Percentiles rank a stretch among this genome's conserved stretches.
These are phyloP conservation scores for Arrhamphus sclerolepis DNA, from an alignment of 2,797 vertebrate species.

Conservation along the genomic window DNA sequence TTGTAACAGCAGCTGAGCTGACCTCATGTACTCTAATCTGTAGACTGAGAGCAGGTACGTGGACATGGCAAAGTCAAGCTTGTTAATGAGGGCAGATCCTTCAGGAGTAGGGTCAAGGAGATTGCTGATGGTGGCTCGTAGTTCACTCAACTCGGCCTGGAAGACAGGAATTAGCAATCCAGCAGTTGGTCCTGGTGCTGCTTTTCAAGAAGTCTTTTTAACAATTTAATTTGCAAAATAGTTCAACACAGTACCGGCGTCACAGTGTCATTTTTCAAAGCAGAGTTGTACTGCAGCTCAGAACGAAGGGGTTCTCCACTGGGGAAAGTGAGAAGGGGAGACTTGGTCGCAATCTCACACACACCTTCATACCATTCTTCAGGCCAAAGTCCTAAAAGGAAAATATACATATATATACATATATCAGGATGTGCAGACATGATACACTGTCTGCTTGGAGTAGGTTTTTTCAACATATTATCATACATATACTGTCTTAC, in stretches of 20 bases:
- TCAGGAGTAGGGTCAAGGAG: slow-evolving; percentile 92
- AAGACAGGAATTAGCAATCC: slow-evolving; percentile 10
- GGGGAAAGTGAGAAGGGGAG: slow-evolving; percentile 94
- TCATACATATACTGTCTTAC: not conserved
- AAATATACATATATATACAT: not conserved
- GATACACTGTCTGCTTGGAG: not conserved
- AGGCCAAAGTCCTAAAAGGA: slow-evolving; percentile 91
- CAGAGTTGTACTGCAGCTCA: slow-evolving; percentile 96
- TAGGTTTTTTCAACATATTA: not conserved
- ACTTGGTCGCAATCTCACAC: slow-evolving; percentile 96
- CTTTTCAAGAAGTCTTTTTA: not conserved
- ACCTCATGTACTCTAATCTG: slow-evolving; percentile 97
- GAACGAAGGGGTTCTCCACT: slow-evolving; percentile 96
- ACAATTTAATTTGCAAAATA: not conserved
- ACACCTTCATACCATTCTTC: slow-evolving; percentile 99
- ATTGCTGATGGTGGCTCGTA: slow-evolving; percentile 92
- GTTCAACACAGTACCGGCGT: slow-evolving; percentile 81
- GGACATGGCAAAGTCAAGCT: slow-evolving; percentile 97
- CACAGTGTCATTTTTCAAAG: slow-evolving; percentile 96
- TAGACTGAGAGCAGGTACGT: slow-evolving; percentile 97
- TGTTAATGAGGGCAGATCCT: slow-evolving; percentile 92
- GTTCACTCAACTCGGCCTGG: slow-evolving; percentile 92
- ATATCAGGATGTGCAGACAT: not conserved
- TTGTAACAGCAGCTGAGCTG: not conserved
- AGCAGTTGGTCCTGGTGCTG: not conserved